Conservation (phyloP, 2,113 vertebrate genomes). For the Spizaetus ornatus region DNA sequence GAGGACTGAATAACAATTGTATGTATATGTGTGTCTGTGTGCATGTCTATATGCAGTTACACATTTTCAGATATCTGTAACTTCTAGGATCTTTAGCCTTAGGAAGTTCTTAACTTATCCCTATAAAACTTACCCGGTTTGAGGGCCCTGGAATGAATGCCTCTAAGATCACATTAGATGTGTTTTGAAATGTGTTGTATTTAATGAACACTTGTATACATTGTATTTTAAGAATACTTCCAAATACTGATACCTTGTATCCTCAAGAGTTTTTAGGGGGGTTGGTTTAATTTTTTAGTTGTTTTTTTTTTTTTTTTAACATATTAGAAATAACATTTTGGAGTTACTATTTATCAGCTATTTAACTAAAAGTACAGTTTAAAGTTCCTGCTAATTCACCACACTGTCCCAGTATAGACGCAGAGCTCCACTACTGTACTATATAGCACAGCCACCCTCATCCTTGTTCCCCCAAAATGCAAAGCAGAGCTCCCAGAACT, state of each 20-base stretch:
- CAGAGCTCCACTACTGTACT: neutral
- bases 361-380: neutral
- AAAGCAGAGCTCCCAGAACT: neutral
- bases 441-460: fast-evolving
- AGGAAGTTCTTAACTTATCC: neutral
- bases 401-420: fast-evolving
- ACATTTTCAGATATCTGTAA: neutral
- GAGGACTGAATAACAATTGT: neutral
- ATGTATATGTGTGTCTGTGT: too few species aligned
- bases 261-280: neutral
- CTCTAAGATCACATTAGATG: fast-evolving
- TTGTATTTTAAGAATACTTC: neutral
- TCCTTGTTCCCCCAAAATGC: neutral
- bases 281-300: neutral
- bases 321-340: neutral
- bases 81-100: neutral
- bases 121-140: fast-evolving
- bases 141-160: neutral
- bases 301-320: neutral
- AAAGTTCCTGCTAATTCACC: neutral
- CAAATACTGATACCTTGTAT: neutral
- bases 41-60: neutral
- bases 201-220: neutral
- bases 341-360: neutral
- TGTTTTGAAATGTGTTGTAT: neutral